A percentile compares a stretch with the other conserved stretches of the same genome.
phyloP scores from a whole-genome alignment of 2,888 invertebrate species.

The Busseola fusca region DNA sequence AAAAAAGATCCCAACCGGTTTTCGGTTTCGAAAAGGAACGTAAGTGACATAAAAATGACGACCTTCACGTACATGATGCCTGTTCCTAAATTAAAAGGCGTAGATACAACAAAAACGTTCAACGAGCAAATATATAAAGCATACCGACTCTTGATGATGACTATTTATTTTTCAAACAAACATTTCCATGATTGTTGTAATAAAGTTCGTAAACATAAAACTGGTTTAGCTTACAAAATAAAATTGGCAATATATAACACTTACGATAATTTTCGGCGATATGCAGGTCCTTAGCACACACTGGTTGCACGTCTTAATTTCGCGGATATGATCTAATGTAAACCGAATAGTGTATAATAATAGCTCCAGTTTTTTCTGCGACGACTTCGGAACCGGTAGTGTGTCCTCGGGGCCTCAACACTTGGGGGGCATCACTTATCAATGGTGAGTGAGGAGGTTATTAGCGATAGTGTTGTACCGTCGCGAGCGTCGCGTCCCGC shows the following conservation, averaged over 20 bases:
- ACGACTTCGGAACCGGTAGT: conserved; percentile 66
- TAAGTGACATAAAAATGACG: conserved; percentile 83
- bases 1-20: conserved; percentile 86
- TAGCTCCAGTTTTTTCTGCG: conserved; percentile 66
- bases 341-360: conserved; percentile 60
- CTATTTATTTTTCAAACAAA: conserved; percentile 66
- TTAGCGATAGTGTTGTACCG: conserved; percentile 62
- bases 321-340: conserved; percentile 65
- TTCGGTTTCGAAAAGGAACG: conserved; percentile 83
- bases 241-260: conserved; percentile 69
- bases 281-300: conserved; percentile 73
- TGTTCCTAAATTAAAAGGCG: conserved; percentile 68
- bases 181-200: conserved; percentile 70
- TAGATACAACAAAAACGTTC: conserved; percentile 66
- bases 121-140: conserved; percentile 59
- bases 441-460: conserved; percentile 65
- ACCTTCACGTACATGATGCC: conserved; percentile 76
- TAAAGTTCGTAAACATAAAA: conserved; percentile 62
- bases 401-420: conserved; percentile 65
- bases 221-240: conserved; percentile 64
- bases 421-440: conserved; percentile 73
- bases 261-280: conserved; percentile 77
- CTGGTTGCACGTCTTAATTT: conserved; percentile 71
- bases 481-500: conserved; percentile 79
- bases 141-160: conserved; percentile 55